These are phyloP conservation scores for Sander vitreus DNA, from an alignment of 2,113 vertebrate genomes.

Conservation along the genomic window DNA sequence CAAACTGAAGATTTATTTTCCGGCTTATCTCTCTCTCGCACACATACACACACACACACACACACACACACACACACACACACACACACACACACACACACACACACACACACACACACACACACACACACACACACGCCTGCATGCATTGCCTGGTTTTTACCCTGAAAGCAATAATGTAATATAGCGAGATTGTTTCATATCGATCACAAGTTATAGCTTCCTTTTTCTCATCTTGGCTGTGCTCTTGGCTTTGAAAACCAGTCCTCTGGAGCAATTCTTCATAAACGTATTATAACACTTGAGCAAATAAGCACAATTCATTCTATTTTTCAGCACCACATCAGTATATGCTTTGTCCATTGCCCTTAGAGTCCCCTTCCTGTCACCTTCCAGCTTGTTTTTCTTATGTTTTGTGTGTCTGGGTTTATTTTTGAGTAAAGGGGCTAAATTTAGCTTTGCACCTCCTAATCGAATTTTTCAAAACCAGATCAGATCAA, in stretches of 20 bases:
- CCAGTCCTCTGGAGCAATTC: background rate
- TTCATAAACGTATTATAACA: background rate
- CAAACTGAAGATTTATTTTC: too few relatives aligned
- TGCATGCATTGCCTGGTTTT: too few relatives aligned
- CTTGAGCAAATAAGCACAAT: constrained; percentile 19
- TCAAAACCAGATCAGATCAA: too few relatives aligned
- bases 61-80: too few relatives aligned
- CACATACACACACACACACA: too few relatives aligned
- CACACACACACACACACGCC: too few relatives aligned
- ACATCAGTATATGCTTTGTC: background rate
- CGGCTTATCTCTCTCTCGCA: too few relatives aligned
- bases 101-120: too few relatives aligned
- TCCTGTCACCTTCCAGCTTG: constrained; percentile 28
- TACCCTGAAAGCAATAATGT: background rate
- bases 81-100: too few relatives aligned
- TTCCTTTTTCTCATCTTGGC: background rate
- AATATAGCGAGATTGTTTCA: background rate
- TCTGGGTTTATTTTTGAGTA: constrained; percentile 48
- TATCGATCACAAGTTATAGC: background rate
- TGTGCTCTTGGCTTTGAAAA: background rate
- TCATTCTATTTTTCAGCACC: background rate
- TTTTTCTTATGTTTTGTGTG: constrained; percentile 52
- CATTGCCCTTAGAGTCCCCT: constrained; percentile 8
- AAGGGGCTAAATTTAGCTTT: constrained; percentile 53
- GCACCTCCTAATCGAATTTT: constrained; percentile 61